Percentiles rank a stretch among this genome's conserved stretches.
These are phyloP conservation scores for Sitobion miscanthi DNA, from an alignment of 1,140 invertebrate genomes.

Conservation along the genomic window DNA sequence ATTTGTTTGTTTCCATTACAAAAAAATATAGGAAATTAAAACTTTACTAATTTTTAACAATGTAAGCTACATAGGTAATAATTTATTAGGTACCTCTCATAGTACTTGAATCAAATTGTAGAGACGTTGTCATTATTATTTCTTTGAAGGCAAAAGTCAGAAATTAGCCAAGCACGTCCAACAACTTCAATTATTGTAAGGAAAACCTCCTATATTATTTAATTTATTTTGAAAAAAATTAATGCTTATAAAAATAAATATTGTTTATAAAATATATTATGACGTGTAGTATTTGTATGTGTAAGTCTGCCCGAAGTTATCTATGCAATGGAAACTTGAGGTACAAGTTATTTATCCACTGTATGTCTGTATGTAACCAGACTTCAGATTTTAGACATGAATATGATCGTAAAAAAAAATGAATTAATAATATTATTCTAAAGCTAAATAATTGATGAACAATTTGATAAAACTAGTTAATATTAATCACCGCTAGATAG, in stretches of 20 bases:
- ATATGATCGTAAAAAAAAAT: neutral
- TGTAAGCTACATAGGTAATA: neutral
- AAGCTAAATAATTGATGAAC: too few species aligned
- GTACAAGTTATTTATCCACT: neutral
- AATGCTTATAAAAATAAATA: too few species aligned
- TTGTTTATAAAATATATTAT: too few species aligned
- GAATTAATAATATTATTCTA: neutral
- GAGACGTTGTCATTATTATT: conserved; percentile 22
- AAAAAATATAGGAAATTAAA: neutral
- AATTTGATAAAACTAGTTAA: neutral
- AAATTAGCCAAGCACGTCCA: neutral
- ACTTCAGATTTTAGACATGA: neutral
- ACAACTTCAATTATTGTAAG: neutral
- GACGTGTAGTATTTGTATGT: neutral
- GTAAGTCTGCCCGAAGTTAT: neutral
- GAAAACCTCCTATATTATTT: neutral
- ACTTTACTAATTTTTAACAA: neutral
- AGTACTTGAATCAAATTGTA: conserved; percentile 31
- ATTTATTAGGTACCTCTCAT: conserved; percentile 32
- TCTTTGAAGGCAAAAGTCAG: neutral
- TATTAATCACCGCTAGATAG: neutral
- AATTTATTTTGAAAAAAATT: neutral
- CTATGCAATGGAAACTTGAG: neutral
- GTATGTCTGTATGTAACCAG: neutral
- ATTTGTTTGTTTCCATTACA: neutral